These are phyloP conservation scores for Limnephilus lunatus DNA, from an alignment of 2,888 invertebrate genomes.

Conservation along the genomic window DNA sequence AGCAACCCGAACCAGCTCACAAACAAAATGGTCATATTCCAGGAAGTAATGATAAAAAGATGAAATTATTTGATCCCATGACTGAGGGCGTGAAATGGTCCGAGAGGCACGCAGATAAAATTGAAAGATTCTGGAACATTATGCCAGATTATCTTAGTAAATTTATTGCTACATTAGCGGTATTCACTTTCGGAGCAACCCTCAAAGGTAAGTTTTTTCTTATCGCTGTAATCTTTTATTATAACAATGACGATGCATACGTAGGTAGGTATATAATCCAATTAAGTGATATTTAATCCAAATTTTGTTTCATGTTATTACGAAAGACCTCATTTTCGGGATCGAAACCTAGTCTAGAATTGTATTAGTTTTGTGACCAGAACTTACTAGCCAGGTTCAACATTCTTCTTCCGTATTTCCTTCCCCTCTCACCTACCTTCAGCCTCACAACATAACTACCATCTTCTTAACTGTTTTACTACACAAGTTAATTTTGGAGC, in stretches of 20 bases:
- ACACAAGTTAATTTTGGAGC: too few species aligned
- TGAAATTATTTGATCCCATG: conserved; percentile 72
- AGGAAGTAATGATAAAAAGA: conserved; percentile 28
- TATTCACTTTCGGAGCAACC: conserved; percentile 81
- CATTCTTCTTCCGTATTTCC: neutral
- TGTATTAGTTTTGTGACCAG: neutral
- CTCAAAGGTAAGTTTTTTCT: conserved; percentile 76
- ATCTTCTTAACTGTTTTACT: too few species aligned
- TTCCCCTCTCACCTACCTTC: neutral
- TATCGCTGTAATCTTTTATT: neutral
- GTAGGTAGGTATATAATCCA: neutral
- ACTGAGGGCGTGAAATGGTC: conserved; percentile 79
- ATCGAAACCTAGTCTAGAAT: neutral
- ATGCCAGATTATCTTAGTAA: conserved; percentile 77
- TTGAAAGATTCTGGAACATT: conserved; percentile 78
- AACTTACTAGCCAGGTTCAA: neutral
- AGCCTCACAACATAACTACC: neutral
- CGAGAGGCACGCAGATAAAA: conserved; percentile 76
- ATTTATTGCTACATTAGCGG: conserved; percentile 78
- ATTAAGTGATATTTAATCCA: too few species aligned
- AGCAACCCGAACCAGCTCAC: neutral
- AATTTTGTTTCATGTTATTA: too few species aligned
- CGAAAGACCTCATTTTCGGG: neutral
- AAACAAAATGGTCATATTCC: neutral
- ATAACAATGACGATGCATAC: neutral